Base-by-base conservation (phyloP, 2,888 invertebrate genomes). In the Tubiluchus corallicola region DNA sequence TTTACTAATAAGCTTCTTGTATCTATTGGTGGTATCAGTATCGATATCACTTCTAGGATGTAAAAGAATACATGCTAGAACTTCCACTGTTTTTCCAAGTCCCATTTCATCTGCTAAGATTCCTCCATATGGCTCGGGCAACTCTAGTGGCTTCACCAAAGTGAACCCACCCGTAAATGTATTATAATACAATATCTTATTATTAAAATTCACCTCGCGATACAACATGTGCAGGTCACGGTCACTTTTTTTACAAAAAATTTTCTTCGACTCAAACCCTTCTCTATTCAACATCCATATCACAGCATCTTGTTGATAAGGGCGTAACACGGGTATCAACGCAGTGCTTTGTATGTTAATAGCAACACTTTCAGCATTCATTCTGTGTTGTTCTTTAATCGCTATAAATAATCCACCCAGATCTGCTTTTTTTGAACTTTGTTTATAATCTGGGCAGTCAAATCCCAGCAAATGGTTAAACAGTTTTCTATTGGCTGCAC, bases 31-130 rank as follows among this genome's bases (percentile, higher is more conserved):
- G n/a, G n/a, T n/a, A n/a, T n/a, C n/a, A n/a, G n/a, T n/a, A n/a
- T n/a, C n/a, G n/a, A n/a, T n/a, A 20, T 54, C 51, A 5, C 48
- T 46, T 19, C 65, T 53, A 3, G 63, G 69, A 59, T 79, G 68
- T 2, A 68, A 59, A 42, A 80, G 58, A 51, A 80, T 70, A 45
- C 75, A 69, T 2, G 76, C 73, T 21, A 82, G 57, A 9, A 80
- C 71, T 63, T 81, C 80, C 0, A 82, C 75, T 0, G 81, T 81
- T 66, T 82, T 82, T 0, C 82, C 82, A 17, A 82, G 64, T 0
- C 82, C 81, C 80, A 81, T 81, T 64, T 81, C 80, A 60, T 82
- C 81, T 2, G 78, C 79, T 40, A 81, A 63, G 49, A 82, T 78
- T 1, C 80, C 80, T 13, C 79, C 79, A 2, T 68, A 71, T 4